phyloP scores from a whole-genome alignment of 2,888 invertebrate species.

The Sarcophaga caerulescens region DNA sequence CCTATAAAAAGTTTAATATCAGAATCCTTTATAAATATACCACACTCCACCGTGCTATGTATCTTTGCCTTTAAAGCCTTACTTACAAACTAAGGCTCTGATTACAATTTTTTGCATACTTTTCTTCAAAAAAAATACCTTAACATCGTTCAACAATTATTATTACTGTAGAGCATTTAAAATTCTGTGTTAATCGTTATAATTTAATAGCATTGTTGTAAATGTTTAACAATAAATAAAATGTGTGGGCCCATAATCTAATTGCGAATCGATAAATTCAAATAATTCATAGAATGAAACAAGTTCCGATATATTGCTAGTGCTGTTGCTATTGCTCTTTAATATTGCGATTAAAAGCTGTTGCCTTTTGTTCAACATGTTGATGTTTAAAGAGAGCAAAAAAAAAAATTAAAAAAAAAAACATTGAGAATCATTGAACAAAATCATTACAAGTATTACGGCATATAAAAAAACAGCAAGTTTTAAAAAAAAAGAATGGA shows the following conservation, averaged over 20 bases:
- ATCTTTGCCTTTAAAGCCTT: too few relatives aligned
- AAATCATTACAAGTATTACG: constrained; percentile 61
- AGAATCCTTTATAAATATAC: too few relatives aligned
- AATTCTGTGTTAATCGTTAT: neutral
- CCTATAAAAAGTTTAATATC: too few relatives aligned
- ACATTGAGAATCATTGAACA: constrained; percentile 63
- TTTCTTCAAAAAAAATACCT: too few relatives aligned
- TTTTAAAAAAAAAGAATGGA: neutral
- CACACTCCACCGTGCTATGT: too few relatives aligned
- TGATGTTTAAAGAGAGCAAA: constrained; percentile 50
- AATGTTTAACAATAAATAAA: constrained; percentile 36
- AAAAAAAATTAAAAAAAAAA: neutral
- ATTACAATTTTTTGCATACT: too few relatives aligned
- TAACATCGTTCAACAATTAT: neutral
- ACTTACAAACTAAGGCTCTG: too few relatives aligned
- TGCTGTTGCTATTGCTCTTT: constrained; percentile 5
- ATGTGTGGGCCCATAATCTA: constrained; percentile 69
- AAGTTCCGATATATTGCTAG: constrained; percentile 61
- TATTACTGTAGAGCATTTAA: neutral
- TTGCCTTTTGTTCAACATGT: neutral
- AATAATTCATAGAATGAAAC: constrained; percentile 65
- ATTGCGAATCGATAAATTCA: constrained; percentile 70
- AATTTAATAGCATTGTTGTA: neutral
- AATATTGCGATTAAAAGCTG: neutral
- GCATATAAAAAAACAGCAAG: neutral